Percentiles rank a stretch among this genome's conserved stretches.
Conservation (phyloP, 2,797 vertebrate genomes). For the Sebastes steindachneri region DNA sequence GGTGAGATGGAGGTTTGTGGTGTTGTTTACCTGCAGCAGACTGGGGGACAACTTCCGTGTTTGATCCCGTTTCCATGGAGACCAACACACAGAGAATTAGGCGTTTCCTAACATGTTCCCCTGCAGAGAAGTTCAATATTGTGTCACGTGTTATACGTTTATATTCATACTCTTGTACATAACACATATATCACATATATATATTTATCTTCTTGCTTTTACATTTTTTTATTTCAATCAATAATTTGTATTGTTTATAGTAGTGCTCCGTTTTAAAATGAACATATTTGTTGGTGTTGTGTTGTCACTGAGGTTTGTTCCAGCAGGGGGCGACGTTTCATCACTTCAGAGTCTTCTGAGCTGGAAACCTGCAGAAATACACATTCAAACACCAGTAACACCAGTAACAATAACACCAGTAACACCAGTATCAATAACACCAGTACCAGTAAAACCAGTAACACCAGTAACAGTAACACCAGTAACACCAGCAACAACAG, state of each 20-base stretch:
- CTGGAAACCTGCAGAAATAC: neutral
- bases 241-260: neutral
- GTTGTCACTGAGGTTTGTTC: neutral
- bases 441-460: no score
- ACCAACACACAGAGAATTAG: neutral
- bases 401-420: no score
- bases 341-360: neutral
- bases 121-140: no score
- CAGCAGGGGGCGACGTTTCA: neutral
- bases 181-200: no score
- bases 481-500: no score
- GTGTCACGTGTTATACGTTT: no score
- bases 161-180: no score
- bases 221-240: neutral
- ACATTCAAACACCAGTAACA: neutral
- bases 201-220: neutral
- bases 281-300: neutral
- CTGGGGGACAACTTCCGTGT: slow-evolving; percentile 17
- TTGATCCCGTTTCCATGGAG: slow-evolving; percentile 32
- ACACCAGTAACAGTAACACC: no score
- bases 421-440: no score
- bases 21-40: slow-evolving; percentile 25
- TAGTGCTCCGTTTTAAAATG: neutral
- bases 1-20: neutral
- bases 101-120: neutral